A percentile compares a stretch with the other conserved stretches of the same genome.
phyloP scores from a whole-genome alignment of 2,888 invertebrate species.

The Isoperla grammatica region DNA sequence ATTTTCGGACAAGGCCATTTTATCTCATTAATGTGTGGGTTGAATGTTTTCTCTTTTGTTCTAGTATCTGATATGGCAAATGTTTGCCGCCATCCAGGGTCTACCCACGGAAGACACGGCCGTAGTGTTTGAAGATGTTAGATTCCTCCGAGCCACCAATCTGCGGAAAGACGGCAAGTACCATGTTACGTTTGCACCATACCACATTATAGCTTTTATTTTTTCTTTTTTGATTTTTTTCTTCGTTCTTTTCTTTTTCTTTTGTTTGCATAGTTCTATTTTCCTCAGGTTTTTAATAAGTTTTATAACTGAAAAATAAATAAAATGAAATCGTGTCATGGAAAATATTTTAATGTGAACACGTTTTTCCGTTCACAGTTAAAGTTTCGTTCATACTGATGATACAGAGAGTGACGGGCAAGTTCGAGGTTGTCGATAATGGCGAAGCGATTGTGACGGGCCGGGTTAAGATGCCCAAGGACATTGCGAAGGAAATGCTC shows the following conservation, averaged over 20 bases:
- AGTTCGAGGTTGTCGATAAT: slow-evolving; percentile 28
- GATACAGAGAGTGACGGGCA: slow-evolving; percentile 26
- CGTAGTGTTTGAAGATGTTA: slow-evolving; percentile 78
- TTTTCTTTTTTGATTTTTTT: no score
- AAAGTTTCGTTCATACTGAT: slow-evolving; percentile 30
- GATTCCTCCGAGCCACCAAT: slow-evolving; percentile 76
- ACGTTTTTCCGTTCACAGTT: slow-evolving; percentile 21
- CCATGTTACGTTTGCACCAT: no score
- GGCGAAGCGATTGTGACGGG: slow-evolving; percentile 26
- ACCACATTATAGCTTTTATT: no score
- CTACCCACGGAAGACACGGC: slow-evolving; percentile 63
- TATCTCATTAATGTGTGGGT: no score
- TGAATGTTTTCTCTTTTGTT: no score
- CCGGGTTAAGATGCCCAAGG: not conserved
- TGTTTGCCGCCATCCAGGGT: slow-evolving; percentile 62
- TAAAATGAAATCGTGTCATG: no score
- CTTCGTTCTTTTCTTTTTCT: no score
- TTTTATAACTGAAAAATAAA: no score
- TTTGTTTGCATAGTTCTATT: no score
- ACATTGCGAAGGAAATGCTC: not conserved
- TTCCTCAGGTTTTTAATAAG: no score
- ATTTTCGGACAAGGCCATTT: no score
- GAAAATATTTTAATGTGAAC: no score
- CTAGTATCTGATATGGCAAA: slow-evolving; percentile 66
- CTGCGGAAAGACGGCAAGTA: slow-evolving; percentile 55